Evolutionary conservation across 2,888 invertebrate species (phyloP), one percentile per base, ranked within the genome.

Genomic region (Phyto melanocephala): DNA sequence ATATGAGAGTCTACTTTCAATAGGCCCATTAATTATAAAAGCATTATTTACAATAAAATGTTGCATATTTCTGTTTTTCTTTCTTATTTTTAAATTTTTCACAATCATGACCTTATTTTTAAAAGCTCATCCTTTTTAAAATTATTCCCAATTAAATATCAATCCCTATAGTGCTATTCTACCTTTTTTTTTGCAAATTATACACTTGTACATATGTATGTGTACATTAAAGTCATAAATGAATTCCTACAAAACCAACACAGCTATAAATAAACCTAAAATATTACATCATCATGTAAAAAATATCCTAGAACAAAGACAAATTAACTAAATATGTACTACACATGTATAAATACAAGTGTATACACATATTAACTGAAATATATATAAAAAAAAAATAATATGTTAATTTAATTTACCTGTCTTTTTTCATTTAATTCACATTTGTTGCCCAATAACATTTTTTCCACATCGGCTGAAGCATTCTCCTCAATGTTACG

Each of bases 401-500:
- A n/a, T n/a, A n/a, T n/a, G 28, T 50, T 50, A 50, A n/a, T 10
- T 20, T 22, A 22, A 42, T 83, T 81, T 87, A 95, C 95, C 93
- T 98, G 97, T 92, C 99, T 93, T 92, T 97, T 97, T 89, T 98
- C 97, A 90, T 96, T 96, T 92, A 99, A 94, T 93, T 99, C 99
- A 93, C 99, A 99, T 93, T 99, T 99, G 92, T 99, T 99, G 84
- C 98, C 99, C 89, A 99, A 93, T 86, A 99, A 94, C 99, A 99
- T 99, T 92, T 98, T 98, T 91, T 99, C 99, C 35, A 99, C 99
- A 92, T 99, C 99, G 17, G 98, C 96, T 62, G 98, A 98, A 15
- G 99, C 99, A 93, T 99, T 98, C 92, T 99, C 99, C 91, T 99
- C 99, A 89, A 99, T 99, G 92, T 99, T 99, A 88, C 99, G 93